Evolutionary conservation across 2,113 vertebrate genomes (phyloP).

Genomic region (Anoura caudifer): DNA sequence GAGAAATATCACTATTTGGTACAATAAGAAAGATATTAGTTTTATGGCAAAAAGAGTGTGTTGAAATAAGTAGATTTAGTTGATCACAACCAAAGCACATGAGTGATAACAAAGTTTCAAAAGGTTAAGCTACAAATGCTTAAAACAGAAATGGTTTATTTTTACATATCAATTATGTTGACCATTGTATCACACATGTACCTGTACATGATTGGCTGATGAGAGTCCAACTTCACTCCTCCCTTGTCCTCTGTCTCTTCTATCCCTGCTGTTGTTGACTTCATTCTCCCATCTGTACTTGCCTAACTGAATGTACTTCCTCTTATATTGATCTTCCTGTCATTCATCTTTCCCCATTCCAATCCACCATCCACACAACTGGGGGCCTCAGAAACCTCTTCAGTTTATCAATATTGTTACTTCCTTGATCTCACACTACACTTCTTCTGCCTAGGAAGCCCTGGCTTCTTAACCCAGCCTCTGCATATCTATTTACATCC

Average conservation of each 20-base stretch:
- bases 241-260: neutral
- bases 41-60: neutral
- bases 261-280: neutral
- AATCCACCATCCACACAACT: neutral
- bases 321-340: neutral
- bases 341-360: neutral
- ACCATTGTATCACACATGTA: neutral
- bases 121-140: neutral
- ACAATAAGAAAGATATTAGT: neutral
- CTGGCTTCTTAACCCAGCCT: neutral
- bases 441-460: neutral
- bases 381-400: neutral
- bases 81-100: neutral
- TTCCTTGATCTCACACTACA: neutral
- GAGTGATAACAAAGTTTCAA: neutral
- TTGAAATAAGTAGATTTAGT: slow-evolving; percentile 6
- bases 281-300: neutral
- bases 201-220: neutral
- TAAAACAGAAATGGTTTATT: neutral
- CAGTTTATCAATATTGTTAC: neutral
- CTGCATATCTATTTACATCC: neutral
- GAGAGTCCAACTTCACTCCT: neutral
- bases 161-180: neutral
- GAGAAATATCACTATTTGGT: slow-evolving; percentile 12
- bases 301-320: neutral